Percentiles rank a stretch among this genome's conserved stretches.
phyloP scores from a whole-genome alignment of 2,113 vertebrate genomes.

The Hypanus sabinus region DNA sequence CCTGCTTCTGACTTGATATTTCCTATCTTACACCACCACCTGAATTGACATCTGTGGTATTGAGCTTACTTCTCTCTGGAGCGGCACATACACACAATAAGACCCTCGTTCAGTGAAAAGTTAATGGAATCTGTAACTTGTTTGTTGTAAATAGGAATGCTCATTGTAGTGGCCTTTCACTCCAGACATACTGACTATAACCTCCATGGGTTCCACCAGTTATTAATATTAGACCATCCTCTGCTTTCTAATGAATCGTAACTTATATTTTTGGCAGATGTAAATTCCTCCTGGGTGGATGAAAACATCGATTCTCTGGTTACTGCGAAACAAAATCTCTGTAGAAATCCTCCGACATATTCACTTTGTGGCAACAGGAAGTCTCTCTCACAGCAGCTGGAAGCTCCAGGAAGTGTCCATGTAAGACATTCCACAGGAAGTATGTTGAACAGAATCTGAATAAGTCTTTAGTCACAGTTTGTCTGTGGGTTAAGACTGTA shows the following conservation, averaged over 20 bases:
- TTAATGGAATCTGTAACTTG: neutral
- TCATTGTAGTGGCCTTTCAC: neutral
- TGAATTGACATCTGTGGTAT: neutral
- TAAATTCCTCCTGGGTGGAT: conserved; percentile 63
- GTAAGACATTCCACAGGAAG: conserved; percentile 50
- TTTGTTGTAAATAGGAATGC: neutral
- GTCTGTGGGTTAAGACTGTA: neutral
- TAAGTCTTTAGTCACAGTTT: neutral
- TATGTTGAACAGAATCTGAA: too few relatives aligned
- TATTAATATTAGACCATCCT: neutral
- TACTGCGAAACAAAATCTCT: conserved; percentile 46
- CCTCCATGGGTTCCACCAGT: neutral
- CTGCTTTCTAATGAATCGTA: neutral
- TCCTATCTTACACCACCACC: neutral
- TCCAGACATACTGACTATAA: neutral
- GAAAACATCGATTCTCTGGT: conserved; percentile 52
- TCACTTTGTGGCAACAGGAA: conserved; percentile 67
- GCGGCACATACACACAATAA: neutral
- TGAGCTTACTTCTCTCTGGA: neutral
- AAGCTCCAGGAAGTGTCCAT: conserved; percentile 51
- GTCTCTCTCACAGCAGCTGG: conserved; percentile 82
- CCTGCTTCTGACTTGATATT: neutral
- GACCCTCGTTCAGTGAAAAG: neutral
- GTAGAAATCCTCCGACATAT: conserved; percentile 44
- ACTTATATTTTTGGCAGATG: conserved; percentile 52